Percentiles rank a stretch among this genome's conserved stretches.
phyloP scores from a whole-genome alignment of 2,888 invertebrate species.

The Eristalis arbustorum region DNA sequence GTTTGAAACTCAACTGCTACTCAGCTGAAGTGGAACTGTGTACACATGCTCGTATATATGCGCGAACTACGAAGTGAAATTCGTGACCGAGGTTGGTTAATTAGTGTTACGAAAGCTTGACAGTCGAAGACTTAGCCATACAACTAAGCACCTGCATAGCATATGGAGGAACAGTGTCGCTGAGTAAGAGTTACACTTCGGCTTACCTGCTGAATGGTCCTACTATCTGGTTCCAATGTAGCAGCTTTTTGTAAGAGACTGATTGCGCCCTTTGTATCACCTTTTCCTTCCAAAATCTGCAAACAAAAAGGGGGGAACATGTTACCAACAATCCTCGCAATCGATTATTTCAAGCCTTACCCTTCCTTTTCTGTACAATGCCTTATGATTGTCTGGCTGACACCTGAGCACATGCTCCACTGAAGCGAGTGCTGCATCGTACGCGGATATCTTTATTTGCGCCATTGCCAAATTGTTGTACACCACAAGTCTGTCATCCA shows the following conservation, averaged over 20 bases:
- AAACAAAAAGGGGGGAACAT: background rate
- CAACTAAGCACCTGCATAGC: no score
- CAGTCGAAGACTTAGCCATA: no score
- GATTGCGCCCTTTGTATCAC: constrained; percentile 87
- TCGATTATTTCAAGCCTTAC: constrained; percentile 74
- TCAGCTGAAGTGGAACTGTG: background rate
- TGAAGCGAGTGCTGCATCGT: constrained; percentile 91
- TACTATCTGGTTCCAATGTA: constrained; percentile 84
- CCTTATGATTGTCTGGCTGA: constrained; percentile 94
- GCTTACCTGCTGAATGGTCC: constrained; percentile 81
- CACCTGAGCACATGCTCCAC: constrained; percentile 90
- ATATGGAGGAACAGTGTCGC: background rate
- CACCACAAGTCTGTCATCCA: constrained; percentile 91
- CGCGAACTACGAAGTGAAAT: background rate
- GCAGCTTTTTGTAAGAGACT: constrained; percentile 84
- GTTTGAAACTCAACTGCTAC: background rate
- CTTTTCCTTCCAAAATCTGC: constrained; percentile 85
- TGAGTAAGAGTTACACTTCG: no score
- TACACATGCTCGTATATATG: background rate
- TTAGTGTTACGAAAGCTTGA: no score
- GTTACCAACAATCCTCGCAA: background rate
- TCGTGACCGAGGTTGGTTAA: no score
- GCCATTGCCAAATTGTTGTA: constrained; percentile 96
- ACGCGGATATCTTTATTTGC: constrained; percentile 92
- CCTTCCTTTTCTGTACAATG: constrained; percentile 92